Evolutionary conservation across 2,797 vertebrate genomes (phyloP).

Genomic region (Microtus obscurus): DNA sequence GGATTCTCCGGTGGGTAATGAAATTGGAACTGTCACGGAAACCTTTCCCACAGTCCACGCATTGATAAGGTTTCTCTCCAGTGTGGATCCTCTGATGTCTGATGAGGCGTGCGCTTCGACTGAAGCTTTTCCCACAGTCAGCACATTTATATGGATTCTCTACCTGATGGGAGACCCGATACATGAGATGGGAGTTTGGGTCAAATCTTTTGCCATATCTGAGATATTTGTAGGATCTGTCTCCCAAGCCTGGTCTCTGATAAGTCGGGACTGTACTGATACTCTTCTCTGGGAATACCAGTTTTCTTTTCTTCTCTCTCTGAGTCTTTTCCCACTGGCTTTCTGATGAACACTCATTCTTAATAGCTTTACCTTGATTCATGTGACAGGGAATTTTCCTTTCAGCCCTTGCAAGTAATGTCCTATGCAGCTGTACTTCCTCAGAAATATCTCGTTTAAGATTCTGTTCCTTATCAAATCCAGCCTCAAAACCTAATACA

Average conservation of each 20-base stretch:
- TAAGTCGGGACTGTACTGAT: slow-evolving; percentile 68
- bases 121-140: slow-evolving; percentile 83
- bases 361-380: slow-evolving; percentile 68
- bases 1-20: slow-evolving; percentile 82
- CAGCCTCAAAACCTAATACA: slow-evolving; percentile 79
- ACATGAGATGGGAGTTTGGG: slow-evolving; percentile 65
- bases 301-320: slow-evolving; percentile 69
- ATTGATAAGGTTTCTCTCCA: slow-evolving; percentile 83
- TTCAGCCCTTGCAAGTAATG: slow-evolving; percentile 80
- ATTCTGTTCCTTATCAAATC: slow-evolving; percentile 77
- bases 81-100: slow-evolving; percentile 83
- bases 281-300: slow-evolving; percentile 57
- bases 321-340: slow-evolving; percentile 63
- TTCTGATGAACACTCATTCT: slow-evolving; percentile 68
- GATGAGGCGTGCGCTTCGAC: slow-evolving; percentile 80
- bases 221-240: slow-evolving; percentile 70
- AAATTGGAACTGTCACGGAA: slow-evolving; percentile 84
- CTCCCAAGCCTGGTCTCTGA: slow-evolving; percentile 68
- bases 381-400: slow-evolving; percentile 66
- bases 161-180: slow-evolving; percentile 74
- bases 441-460: slow-evolving; percentile 78
- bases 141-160: slow-evolving; percentile 81
- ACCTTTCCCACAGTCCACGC: slow-evolving; percentile 83
- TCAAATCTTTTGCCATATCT: slow-evolving; percentile 73
- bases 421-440: slow-evolving; percentile 80